Conservation (phyloP, 2,113 vertebrate species). For the Catharus bicknelli region DNA sequence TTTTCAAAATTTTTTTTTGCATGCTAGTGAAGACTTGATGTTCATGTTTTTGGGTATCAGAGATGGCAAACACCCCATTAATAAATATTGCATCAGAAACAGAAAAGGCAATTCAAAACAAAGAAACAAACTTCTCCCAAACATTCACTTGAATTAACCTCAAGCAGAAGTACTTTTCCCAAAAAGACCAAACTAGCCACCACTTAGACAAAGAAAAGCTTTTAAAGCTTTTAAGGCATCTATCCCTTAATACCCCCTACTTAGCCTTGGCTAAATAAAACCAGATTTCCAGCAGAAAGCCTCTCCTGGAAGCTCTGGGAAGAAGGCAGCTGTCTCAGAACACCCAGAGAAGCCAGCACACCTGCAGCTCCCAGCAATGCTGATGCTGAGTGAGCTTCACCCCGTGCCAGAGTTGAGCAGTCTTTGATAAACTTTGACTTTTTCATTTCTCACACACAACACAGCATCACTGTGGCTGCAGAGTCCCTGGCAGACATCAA, state of each 20-base stretch:
- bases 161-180: neutral
- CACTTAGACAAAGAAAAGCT: neutral
- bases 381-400: neutral
- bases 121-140: neutral
- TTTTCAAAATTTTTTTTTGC: neutral
- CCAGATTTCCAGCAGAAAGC: neutral
- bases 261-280: neutral
- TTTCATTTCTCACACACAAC: neutral
- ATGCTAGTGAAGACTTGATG: neutral
- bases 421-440: neutral
- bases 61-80: neutral
- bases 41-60: neutral
- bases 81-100: neutral
- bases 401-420: rapidly evolving
- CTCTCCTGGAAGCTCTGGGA: neutral
- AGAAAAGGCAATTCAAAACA: neutral
- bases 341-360: neutral
- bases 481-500: neutral
- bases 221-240: neutral
- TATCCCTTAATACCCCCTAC: neutral
- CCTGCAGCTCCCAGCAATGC: rapidly evolving
- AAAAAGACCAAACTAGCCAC: neutral
- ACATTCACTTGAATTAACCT: neutral
- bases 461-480: neutral
- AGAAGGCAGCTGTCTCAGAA: neutral